These are phyloP conservation scores for Myiotriccus ornatus DNA, from an alignment of 2,797 vertebrate species.

Conservation along the genomic window DNA sequence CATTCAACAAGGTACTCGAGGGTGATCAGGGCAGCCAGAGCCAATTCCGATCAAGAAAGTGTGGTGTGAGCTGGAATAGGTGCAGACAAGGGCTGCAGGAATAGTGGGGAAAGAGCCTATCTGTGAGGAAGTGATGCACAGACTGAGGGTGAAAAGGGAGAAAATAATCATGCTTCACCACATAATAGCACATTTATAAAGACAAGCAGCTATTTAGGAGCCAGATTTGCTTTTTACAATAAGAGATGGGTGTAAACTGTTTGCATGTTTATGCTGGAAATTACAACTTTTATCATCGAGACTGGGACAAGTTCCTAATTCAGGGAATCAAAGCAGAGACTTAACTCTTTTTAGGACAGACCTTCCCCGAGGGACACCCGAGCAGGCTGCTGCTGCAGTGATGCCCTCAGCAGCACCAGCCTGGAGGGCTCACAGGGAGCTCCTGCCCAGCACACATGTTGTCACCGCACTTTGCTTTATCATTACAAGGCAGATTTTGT, in stretches of 20 bases:
- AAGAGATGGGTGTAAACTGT: neutral
- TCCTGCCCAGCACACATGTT: neutral
- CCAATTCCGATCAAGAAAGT: neutral
- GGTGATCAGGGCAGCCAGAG: neutral
- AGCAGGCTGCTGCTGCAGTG: neutral
- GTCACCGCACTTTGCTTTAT: neutral
- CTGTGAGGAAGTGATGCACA: neutral
- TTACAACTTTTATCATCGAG: neutral
- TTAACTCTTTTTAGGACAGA: neutral
- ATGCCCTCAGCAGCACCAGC: neutral
- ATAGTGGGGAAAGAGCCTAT: neutral
- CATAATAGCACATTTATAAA: neutral
- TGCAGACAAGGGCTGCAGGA: neutral
- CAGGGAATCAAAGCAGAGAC: neutral
- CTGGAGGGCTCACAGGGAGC: neutral
- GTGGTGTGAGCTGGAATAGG: rapidly evolving
- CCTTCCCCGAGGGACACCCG: rapidly evolving
- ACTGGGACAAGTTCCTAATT: neutral
- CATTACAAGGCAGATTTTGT: neutral
- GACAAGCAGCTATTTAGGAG: neutral
- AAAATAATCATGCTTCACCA: neutral
- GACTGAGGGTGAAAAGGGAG: neutral
- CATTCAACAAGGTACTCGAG: neutral
- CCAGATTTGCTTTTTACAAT: neutral
- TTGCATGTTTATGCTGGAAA: neutral